These are phyloP conservation scores for Ptyas mucosa DNA, from an alignment of 2,113 vertebrate genomes.

Conservation along the genomic window DNA sequence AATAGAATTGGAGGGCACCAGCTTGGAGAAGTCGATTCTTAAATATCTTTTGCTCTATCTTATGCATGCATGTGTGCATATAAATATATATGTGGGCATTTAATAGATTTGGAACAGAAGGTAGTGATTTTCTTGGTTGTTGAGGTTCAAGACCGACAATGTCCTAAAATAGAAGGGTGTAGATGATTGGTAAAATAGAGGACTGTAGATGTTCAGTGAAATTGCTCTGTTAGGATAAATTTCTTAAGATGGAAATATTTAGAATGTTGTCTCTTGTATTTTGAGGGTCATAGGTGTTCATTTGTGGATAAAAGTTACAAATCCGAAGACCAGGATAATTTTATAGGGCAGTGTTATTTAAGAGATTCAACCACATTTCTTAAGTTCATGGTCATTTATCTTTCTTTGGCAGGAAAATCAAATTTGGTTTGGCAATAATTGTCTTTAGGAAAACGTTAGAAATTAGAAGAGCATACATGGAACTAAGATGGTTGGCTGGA, in stretches of 20 bases:
- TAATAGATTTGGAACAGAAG: neutral
- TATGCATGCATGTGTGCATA: neutral
- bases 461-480: slow-evolving; percentile 24
- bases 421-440: slow-evolving; percentile 58
- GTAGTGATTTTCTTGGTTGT: neutral
- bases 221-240: neutral
- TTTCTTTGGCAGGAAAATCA: slow-evolving; percentile 45
- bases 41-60: neutral
- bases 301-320: slow-evolving; percentile 23
- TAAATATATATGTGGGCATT: neutral
- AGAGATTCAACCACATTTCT: slow-evolving; percentile 42
- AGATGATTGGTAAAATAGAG: neutral
- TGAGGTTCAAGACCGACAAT: neutral
- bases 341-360: slow-evolving; percentile 29
- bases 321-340: slow-evolving; percentile 22
- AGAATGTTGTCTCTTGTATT: slow-evolving; percentile 4
- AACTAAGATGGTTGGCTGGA: neutral
- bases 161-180: neutral
- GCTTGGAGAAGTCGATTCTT: neutral
- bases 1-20: neutral
- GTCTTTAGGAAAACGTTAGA: slow-evolving; percentile 46
- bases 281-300: slow-evolving; percentile 17
- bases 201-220: neutral
- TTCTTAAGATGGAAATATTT: neutral
- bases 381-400: slow-evolving; percentile 17